These are phyloP conservation scores for Odontocolon sp. DNA, from an alignment of 2,888 invertebrate genomes.

Conservation along the genomic window DNA sequence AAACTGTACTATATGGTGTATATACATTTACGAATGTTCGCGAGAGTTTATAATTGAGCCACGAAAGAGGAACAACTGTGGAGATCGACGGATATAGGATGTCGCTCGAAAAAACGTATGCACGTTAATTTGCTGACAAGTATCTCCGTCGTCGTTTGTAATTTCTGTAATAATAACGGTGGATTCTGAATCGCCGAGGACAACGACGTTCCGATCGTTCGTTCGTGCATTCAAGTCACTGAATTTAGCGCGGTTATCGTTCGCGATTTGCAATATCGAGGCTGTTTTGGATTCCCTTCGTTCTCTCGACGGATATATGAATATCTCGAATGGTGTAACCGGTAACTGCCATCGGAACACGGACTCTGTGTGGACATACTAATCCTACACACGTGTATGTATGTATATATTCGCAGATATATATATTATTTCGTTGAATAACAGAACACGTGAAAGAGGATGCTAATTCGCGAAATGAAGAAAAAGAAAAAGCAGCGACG, in stretches of 20 bases:
- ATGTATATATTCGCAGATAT: background rate
- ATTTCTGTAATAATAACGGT: conserved; percentile 14
- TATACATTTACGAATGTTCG: conserved; percentile 38
- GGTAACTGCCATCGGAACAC: background rate
- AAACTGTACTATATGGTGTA: conserved; percentile 15
- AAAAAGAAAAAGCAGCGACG: background rate
- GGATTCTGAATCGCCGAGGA: background rate
- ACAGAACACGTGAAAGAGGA: conserved; percentile 7
- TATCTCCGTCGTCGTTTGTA: conserved; percentile 2
- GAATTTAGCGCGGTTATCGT: conserved; percentile 1
- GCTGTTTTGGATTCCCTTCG: conserved; percentile 8
- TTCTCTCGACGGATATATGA: conserved; percentile 17
- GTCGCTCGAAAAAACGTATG: no score
- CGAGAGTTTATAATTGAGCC: conserved; percentile 51
- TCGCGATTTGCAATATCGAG: background rate
- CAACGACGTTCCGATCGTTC: conserved; percentile 18
- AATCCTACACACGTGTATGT: no score
- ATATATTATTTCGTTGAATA: conserved; percentile 34
- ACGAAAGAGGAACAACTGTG: background rate
- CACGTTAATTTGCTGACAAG: background rate
- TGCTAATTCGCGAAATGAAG: conserved; percentile 32
- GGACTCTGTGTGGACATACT: conserved; percentile 27
- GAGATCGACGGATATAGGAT: no score
- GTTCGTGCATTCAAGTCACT: conserved; percentile 54
- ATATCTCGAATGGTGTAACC: conserved; percentile 33